A percentile compares a stretch with the other conserved stretches of the same genome.
Evolutionary conservation across 2,888 invertebrate genomes (phyloP).

Genomic region (Heteromurus nitidus): DNA sequence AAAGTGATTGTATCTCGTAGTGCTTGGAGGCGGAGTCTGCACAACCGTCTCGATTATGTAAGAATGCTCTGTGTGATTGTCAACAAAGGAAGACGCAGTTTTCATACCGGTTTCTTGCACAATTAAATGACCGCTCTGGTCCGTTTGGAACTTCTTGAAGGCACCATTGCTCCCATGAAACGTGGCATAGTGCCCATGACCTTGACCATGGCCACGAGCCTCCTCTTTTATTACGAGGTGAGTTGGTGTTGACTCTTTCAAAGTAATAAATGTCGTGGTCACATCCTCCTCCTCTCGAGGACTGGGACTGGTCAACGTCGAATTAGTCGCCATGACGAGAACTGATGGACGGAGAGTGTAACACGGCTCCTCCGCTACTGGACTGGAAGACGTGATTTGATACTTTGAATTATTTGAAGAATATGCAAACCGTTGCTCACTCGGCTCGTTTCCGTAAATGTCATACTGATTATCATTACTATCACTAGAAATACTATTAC

Average conservation of each 20-base stretch:
- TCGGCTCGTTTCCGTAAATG: conserved; percentile 50
- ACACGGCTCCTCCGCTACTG: conserved; percentile 3
- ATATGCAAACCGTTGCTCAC: no score
- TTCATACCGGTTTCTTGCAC: conserved; percentile 11
- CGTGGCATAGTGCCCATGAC: conserved; percentile 39
- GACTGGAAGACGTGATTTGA: conserved; percentile 1
- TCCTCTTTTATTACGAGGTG: no score
- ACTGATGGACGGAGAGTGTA: conserved; percentile 71
- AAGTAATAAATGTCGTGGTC: no score
- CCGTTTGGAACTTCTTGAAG: conserved; percentile 38
- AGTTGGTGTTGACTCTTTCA: no score
- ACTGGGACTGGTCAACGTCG: conserved; percentile 44
- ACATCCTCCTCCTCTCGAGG: no score
- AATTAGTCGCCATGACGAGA: conserved; percentile 73
- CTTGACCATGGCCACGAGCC: no score
- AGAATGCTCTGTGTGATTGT: conserved; percentile 40
- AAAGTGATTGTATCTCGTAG: conserved; percentile 38
- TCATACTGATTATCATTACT: conserved; percentile 50
- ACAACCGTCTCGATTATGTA: conserved; percentile 6
- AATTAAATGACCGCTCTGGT: conserved; percentile 42
- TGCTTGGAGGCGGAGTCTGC: conserved; percentile 11
- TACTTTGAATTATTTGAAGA: no score
- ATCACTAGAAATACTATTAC: conserved; percentile 1
- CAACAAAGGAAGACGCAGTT: conserved; percentile 2
- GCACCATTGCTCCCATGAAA: conserved; percentile 53